Percentiles rank a stretch among this genome's conserved stretches.
phyloP scores from a whole-genome alignment of 2,113 vertebrate genomes.

The Herpailurus yagouaroundi region DNA sequence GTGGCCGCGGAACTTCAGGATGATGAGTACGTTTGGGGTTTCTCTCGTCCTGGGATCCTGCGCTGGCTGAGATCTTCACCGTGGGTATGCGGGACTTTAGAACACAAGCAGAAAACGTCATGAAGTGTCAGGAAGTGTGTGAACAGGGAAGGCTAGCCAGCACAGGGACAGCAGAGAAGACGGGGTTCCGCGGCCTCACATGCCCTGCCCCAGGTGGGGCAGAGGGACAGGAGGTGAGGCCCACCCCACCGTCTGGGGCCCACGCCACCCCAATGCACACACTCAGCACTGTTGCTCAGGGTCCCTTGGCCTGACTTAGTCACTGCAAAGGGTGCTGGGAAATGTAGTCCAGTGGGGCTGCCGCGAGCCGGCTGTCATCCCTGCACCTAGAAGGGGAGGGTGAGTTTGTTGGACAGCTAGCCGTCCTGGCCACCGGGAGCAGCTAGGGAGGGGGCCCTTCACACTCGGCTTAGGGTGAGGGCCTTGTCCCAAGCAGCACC shows the following conservation, averaged over 20 bases:
- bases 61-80: too few species aligned
- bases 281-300: not conserved
- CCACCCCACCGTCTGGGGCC: not conserved
- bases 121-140: not conserved
- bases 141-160: not conserved
- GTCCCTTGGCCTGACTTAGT: not conserved
- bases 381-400: too few species aligned
- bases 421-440: not conserved
- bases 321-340: not conserved
- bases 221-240: not conserved
- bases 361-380: not conserved
- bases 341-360: not conserved
- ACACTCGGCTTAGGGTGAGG: not conserved
- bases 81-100: not conserved
- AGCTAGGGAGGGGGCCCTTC: not conserved
- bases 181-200: too few species aligned
- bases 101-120: too few species aligned
- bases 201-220: not conserved
- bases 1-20: too few species aligned
- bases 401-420: not conserved
- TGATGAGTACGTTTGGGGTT: rapidly evolving
- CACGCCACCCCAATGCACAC: not conserved
- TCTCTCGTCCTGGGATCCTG: rapidly evolving
- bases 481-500: too few species aligned
- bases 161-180: not conserved